Evolutionary conservation across 2,113 vertebrate species (phyloP).

Genomic region (Bos javanicus): DNA sequence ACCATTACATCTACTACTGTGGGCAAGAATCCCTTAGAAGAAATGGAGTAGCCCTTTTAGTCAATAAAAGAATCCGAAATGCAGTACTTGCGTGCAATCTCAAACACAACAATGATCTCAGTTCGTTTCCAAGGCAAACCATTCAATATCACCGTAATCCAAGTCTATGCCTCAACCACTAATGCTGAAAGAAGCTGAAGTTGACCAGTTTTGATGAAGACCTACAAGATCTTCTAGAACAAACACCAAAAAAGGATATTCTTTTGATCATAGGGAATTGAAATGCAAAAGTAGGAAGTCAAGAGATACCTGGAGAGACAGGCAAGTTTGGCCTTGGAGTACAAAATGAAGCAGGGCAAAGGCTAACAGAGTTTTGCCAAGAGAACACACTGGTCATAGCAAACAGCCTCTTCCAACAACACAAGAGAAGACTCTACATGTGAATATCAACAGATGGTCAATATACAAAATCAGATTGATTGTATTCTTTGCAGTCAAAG

Average conservation of each 20-base stretch:
- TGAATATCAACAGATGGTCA: neutral
- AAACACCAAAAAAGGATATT: neutral
- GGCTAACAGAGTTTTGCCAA: neutral
- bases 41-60: neutral
- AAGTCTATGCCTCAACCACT: neutral
- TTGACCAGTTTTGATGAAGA: neutral
- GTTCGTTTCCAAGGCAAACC: neutral
- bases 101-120: neutral
- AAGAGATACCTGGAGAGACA: neutral
- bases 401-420: neutral
- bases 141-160: neutral
- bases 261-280: neutral
- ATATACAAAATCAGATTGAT: neutral
- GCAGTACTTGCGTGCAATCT: neutral
- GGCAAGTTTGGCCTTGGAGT: neutral
- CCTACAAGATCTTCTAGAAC: neutral
- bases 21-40: neutral
- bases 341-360: neutral
- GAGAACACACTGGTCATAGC: neutral
- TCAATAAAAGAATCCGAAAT: neutral
- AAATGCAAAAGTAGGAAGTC: neutral
- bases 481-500: neutral
- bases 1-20: neutral
- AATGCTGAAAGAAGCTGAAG: neutral
- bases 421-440: neutral